phyloP scores from a whole-genome alignment of 2,113 vertebrate species.

The Oceanites oceanicus region DNA sequence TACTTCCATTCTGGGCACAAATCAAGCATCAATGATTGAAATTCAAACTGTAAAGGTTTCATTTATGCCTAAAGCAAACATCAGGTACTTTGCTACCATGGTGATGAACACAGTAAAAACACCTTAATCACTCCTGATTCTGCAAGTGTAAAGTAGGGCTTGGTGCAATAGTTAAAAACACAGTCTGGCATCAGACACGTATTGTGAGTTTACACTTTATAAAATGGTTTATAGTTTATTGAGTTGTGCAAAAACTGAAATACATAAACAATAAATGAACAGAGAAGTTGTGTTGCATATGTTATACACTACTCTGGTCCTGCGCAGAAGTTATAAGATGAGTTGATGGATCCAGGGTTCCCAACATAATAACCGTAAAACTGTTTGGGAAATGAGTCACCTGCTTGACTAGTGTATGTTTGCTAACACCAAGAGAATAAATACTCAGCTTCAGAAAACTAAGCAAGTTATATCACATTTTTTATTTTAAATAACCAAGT shows the following conservation, averaged over 20 bases:
- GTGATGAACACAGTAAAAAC: neutral
- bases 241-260: neutral
- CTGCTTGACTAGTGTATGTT: neutral
- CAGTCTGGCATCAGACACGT: neutral
- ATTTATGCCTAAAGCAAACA: slow-evolving; percentile 9
- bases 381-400: neutral
- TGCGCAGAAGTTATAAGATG: neutral
- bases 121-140: neutral
- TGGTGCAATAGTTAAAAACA: neutral
- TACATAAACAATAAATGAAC: neutral
- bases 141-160: neutral
- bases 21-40: slow-evolving; percentile 5
- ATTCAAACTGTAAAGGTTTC: slow-evolving; percentile 11
- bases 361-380: neutral
- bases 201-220: neutral
- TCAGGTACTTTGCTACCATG: slow-evolving; percentile 12
- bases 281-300: neutral
- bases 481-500: slow-evolving; percentile 21
- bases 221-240: neutral
- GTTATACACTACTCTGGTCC: neutral
- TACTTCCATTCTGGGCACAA: neutral
- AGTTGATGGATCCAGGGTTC: neutral
- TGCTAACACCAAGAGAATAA: neutral
- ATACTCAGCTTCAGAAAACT: neutral
- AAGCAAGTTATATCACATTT: neutral